Evolutionary conservation across 2,113 vertebrate genomes (phyloP), one percentile per base, ranked within the genome.

Genomic region (Chaetorhynchus papuensis): DNA sequence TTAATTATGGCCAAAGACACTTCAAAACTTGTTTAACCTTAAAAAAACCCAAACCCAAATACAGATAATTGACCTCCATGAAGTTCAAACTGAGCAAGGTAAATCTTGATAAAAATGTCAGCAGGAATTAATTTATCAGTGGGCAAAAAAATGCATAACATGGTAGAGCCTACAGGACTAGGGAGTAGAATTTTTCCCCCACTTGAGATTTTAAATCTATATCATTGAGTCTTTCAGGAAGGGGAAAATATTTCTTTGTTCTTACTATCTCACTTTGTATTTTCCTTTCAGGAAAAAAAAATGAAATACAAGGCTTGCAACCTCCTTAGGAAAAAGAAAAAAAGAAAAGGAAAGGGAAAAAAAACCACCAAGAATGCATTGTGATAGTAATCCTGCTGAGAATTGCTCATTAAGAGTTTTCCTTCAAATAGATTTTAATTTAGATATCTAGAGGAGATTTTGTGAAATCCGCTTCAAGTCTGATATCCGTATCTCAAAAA

Each of bases 381-480:
- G 8, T 50, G 16, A 75, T 39, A 59, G 20, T 13, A 35, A 53
- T 83, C 22, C 27, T 82, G 15, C 7, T 68, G 27, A 54, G 42
- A 21, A 45, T 28, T 87, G 15, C 23, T 63, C 13, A 52, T 84
- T 59, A 75, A 44, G 21, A 42, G 4, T 49, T 69, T 71, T 69
- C 21, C 91, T 91, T 91, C 13, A 75, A 87, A 79, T 13, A 90
- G 8, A 82, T 50, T 85, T 87, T 83, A 76, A 61, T 77, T 90
- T 45, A 53, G 47, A 23, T 83, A 60, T 61, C 42, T 59, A 24
- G 31, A n/a, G 41, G 17, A 80, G 31, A 91, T 86, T 90, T 83
- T 89, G 30, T 74, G 66, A 92, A 86, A 90, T 66, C 35, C 61
- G 26, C 44, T 89, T 66, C 18, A 70, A 81, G 37, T 52, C 31